Conservation (phyloP, 2,888 invertebrate species). For the Pammene fasciana region DNA sequence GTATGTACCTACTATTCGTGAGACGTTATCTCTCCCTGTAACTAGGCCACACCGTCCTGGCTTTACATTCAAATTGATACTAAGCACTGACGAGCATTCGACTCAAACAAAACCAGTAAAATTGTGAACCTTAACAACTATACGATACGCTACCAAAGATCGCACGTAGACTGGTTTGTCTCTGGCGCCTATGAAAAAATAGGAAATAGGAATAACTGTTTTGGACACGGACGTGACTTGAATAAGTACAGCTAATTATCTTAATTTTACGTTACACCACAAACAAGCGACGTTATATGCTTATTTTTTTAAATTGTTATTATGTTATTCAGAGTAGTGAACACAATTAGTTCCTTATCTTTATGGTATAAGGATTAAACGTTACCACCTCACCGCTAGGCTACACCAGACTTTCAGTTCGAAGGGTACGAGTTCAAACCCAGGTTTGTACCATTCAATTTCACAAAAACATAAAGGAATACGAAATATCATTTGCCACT, state of each 20-base stretch:
- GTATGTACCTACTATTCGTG: background rate
- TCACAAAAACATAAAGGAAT: too few relatives aligned
- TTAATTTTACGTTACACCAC: slow-evolving; percentile 27
- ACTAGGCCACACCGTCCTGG: slow-evolving; percentile 29
- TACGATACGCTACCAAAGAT: background rate
- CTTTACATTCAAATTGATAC: background rate
- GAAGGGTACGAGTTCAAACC: too few relatives aligned
- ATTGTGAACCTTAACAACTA: background rate
- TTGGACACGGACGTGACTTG: slow-evolving; percentile 32
- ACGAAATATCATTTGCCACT: too few relatives aligned
- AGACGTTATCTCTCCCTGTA: slow-evolving; percentile 34
- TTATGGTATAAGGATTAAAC: background rate
- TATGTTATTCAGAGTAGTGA: background rate
- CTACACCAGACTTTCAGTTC: too few relatives aligned
- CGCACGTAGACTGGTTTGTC: background rate
- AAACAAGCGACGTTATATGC: slow-evolving; percentile 3
- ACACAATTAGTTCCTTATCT: background rate
- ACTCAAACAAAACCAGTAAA: background rate
- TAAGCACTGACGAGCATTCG: background rate
- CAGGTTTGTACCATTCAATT: too few relatives aligned
- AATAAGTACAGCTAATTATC: slow-evolving; percentile 33
- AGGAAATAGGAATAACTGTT: background rate
- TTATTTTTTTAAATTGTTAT: background rate
- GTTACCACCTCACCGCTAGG: too few relatives aligned
- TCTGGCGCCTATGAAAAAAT: background rate